Conservation (phyloP, 37 sponge, comb jelly and placozoan species). For the Lycopodina hypogea region DNA sequence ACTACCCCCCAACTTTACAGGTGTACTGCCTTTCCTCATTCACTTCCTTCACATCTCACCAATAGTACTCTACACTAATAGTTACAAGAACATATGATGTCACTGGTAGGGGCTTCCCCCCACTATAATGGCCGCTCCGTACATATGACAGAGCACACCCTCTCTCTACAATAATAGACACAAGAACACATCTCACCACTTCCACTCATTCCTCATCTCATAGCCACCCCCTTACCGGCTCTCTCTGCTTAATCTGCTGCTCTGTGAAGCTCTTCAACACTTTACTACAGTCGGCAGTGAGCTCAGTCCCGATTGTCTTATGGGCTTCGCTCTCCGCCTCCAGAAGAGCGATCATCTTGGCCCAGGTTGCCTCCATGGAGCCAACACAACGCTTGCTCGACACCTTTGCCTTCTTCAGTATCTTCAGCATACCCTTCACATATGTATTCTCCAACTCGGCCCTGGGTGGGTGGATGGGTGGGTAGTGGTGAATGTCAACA, state of each 20-base stretch:
- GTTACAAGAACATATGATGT: too few species aligned
- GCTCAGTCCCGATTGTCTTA: constrained; percentile 4
- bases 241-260: constrained; percentile 67
- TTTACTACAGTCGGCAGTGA: constrained; percentile 44
- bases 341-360: constrained; percentile 30
- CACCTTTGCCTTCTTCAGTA: constrained; percentile 44
- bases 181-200: too few species aligned
- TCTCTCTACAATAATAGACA: too few species aligned
- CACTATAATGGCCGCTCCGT: too few species aligned
- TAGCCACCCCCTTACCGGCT: constrained; percentile 68
- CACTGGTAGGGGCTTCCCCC: too few species aligned
- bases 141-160: too few species aligned
- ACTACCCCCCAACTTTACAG: too few species aligned
- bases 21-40: too few species aligned
- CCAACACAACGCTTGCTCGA: constrained; percentile 29
- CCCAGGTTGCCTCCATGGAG: constrained; percentile 48
- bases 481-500: neutral
- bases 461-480: constrained; percentile 4
- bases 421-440: constrained; percentile 41
- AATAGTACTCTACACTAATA: too few species aligned
- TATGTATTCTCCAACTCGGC: constrained; percentile 68
- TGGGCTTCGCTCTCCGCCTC: constrained; percentile 58
- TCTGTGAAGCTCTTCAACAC: constrained; percentile 64
- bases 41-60: too few species aligned
- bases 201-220: too few species aligned